Evolutionary conservation across 1,140 invertebrate genomes (phyloP), one percentile per base, ranked within the genome.

Genomic region (Hycleus phaleratus): DNA sequence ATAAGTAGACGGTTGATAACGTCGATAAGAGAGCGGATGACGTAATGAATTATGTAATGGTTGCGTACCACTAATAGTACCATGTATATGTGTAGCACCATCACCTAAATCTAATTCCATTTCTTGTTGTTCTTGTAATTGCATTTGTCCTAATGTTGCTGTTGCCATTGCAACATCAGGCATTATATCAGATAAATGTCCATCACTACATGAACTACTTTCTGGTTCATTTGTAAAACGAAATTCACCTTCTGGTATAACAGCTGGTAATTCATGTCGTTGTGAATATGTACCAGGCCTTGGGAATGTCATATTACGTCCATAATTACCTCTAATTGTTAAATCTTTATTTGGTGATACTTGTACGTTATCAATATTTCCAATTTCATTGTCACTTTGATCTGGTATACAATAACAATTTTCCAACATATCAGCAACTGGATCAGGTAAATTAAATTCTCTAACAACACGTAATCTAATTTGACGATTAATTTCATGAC

Each of bases 391-490:
- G 46, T 68, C 67, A 49, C 59, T 66, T 40, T 60, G 52, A 46
- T 69, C 68, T 8, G 68, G 63, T 38, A 70, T 45, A 52, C 60
- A 67, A 71, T 62, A 42, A 71, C 74, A 63, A 48, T 66, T 76
- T 68, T 92, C 88, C 26, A 94, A 74, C 44, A 93, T 80, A 73
- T 95, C 89, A 0, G 91, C 89, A 8, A 94, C 91, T 6, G 87
- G 82, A 73, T 97, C 95, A 0, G 95, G 95, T 40, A 95, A 79
- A 70, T 94, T 94, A 73, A 95, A 94, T 74, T 97, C 94, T 38
- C 95, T 80, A 0, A 96, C 93, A 1, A 95, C 92, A 4, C 93
- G 79, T 56, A 97, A 74, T 45, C 91, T 85, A 32, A 96, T 85
- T 69, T 87, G 83, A 45, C 85, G 78, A 62, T 83, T 83, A 46